phyloP scores from a whole-genome alignment of 2,797 vertebrate genomes.

The Hybognathus amarus region DNA sequence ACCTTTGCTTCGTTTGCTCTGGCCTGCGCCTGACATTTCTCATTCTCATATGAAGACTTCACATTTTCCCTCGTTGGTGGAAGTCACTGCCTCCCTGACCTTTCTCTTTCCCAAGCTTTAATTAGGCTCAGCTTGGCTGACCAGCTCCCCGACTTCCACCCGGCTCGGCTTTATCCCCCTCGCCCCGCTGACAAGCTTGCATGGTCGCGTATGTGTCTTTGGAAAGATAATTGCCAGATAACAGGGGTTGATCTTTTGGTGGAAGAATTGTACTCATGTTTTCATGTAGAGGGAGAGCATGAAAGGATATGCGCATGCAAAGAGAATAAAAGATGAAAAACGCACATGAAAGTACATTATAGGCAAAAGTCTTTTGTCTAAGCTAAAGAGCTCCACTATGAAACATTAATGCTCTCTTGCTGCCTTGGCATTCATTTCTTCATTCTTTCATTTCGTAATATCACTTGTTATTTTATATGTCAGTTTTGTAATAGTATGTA shows the following conservation, averaged over 20 bases:
- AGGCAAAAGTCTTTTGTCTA: constrained; percentile 42
- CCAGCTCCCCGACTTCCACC: neutral
- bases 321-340: constrained; percentile 56
- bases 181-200: neutral
- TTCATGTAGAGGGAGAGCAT: neutral
- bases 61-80: constrained; percentile 29
- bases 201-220: constrained; percentile 1
- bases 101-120: constrained; percentile 41
- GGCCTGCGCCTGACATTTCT: constrained; percentile 52
- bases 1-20: constrained; percentile 51
- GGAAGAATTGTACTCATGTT: constrained; percentile 3
- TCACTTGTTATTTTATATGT: neutral
- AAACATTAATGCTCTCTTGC: constrained; percentile 48
- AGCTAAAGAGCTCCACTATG: constrained; percentile 39
- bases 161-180: neutral
- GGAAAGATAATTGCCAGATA: constrained; percentile 45
- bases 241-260: constrained; percentile 43
- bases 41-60: constrained; percentile 50
- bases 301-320: constrained; percentile 36
- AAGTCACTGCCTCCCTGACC: constrained; percentile 39
- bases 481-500: neutral
- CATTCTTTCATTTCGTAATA: neutral
- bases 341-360: constrained; percentile 41
- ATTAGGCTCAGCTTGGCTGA: constrained; percentile 41
- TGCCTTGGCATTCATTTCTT: constrained; percentile 10